Base-by-base conservation (phyloP, 64 coral and sea anemone species). In the Platygyra sinensis region DNA sequence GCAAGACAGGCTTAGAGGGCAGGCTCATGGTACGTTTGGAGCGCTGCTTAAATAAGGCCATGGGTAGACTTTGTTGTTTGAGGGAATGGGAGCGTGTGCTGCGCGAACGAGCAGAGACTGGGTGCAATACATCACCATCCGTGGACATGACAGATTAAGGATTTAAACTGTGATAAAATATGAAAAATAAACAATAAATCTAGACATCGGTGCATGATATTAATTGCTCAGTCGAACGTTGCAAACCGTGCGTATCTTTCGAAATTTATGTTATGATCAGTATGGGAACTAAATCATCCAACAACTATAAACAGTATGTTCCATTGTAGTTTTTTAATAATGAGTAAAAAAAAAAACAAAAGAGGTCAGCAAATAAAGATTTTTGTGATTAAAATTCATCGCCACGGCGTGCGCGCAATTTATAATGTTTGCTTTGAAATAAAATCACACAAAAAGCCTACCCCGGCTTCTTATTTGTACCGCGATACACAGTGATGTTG, bases 21-120 rank as follows among this genome's bases (percentile, higher is more conserved):
- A 85, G 32, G 81, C 81, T 85, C 81, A 85, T 85, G 36, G 81
- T 85, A 39, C 81, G 81, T 50, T 85, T 85, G 9, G 81, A 85
- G 29, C 81, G 80, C 61, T 83, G 81, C 38, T 85, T 85, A 63
- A 85, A 69, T 27, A 27, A 33, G 10, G 52, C 38, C 29, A 85
- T 72, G 18, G 63, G 81, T 39, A 51, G 62, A 51, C 81, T 85
- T 52, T 69, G 81, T 71, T 62, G 81, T 69, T 85, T 85, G 22
- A 85, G 81, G 62, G 81, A 85, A 25, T 85, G 81, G 22, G 81
- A 85, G 14, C 81, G 81, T 52, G 22, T 85, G 36, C 28, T 85
- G 19, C 81, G 81, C 19, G 81, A 16, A 32, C 33, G 33, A n/a
- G 63, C 4, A 49, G 62, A 46, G 54, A 57, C 54, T 36, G 46